Percentiles rank a stretch among this genome's conserved stretches.
phyloP scores from a whole-genome alignment of 2,113 vertebrate genomes.

The Boulengeromyrus knoepffleri region DNA sequence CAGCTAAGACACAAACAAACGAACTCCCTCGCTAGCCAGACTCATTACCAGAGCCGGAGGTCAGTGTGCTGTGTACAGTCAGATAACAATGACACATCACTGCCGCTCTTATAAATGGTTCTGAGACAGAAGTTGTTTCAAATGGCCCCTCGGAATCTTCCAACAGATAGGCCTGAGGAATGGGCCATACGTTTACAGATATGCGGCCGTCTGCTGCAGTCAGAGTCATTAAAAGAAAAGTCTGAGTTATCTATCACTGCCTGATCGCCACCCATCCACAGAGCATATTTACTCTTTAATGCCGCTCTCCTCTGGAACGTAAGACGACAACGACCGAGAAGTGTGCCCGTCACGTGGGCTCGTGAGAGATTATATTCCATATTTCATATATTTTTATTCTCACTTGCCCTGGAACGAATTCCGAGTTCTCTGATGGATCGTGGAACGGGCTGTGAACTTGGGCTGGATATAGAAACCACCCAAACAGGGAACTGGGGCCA shows the following conservation, averaged over 20 bases:
- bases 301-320: background rate
- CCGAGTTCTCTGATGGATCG: background rate
- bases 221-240: background rate
- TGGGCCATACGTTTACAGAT: background rate
- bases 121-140: background rate
- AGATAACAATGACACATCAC: background rate
- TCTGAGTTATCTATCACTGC: background rate
- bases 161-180: background rate
- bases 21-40: background rate
- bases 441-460: background rate
- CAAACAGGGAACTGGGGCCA: background rate
- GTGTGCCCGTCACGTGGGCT: background rate
- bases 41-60: background rate
- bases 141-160: background rate
- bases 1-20: background rate
- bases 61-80: background rate
- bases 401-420: background rate
- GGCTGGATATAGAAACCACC: background rate
- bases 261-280: background rate
- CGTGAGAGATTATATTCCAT: background rate
- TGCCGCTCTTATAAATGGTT: background rate
- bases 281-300: background rate
- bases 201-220: background rate
- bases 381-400: background rate
- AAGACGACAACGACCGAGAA: background rate